A percentile compares a stretch with the other conserved stretches of the same genome.
phyloP scores from a whole-genome alignment of 2,888 invertebrate species.

The Amaurobius ferox region DNA sequence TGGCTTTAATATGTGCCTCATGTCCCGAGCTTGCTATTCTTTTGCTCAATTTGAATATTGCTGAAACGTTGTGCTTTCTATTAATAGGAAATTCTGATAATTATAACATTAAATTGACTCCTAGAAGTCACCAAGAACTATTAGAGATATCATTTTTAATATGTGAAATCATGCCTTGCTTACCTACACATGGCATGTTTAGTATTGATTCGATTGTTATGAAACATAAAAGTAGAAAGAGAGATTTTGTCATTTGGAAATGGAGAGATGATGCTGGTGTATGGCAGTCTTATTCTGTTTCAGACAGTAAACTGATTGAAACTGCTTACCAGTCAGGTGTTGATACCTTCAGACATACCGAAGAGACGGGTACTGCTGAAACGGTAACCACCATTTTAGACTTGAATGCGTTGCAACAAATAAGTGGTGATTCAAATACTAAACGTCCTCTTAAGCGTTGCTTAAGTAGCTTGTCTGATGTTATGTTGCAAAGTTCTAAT shows the following conservation, averaged over 20 bases:
- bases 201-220: slow-evolving; percentile 89
- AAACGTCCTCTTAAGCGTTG: slow-evolving; percentile 92
- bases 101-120: slow-evolving; percentile 79
- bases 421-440: slow-evolving; percentile 97
- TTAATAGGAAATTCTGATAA: slow-evolving; percentile 81
- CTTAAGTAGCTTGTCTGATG: slow-evolving; percentile 77
- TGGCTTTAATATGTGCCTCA: slow-evolving; percentile 96
- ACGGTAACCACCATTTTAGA: slow-evolving; percentile 96
- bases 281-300: slow-evolving; percentile 93
- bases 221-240: slow-evolving; percentile 80
- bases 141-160: slow-evolving; percentile 98
- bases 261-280: slow-evolving; percentile 96
- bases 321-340: slow-evolving; percentile 94
- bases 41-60: slow-evolving; percentile 94
- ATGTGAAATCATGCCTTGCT: slow-evolving; percentile 95
- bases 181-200: slow-evolving; percentile 97
- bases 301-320: slow-evolving; percentile 95
- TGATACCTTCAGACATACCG: slow-evolving; percentile 94
- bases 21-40: slow-evolving; percentile 96
- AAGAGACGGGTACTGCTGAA: slow-evolving; percentile 82
- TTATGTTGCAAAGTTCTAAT: slow-evolving; percentile 70
- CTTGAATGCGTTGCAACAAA: slow-evolving; percentile 97
- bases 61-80: slow-evolving; percentile 94
- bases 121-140: slow-evolving; percentile 95
- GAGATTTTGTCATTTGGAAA: slow-evolving; percentile 94